phyloP scores from a whole-genome alignment of 2,888 invertebrate genomes.

The Drosophila dives region DNA sequence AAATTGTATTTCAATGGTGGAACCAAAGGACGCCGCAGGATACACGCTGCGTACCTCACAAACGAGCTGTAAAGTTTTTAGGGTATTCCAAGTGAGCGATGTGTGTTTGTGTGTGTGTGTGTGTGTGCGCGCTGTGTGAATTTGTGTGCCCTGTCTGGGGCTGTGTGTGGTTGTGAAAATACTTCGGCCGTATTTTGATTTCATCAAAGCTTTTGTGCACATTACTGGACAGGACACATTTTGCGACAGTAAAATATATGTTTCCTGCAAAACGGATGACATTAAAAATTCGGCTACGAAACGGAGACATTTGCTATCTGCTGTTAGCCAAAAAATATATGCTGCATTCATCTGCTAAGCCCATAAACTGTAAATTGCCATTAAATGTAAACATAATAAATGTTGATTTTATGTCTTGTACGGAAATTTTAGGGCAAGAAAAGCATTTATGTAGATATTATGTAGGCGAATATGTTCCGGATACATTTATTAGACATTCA shows the following conservation, averaged over 20 bases:
- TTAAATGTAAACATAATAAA: slow-evolving; percentile 31
- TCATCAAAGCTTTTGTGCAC: slow-evolving; percentile 75
- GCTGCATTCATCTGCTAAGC: slow-evolving; percentile 22
- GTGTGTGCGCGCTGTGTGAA: not conserved
- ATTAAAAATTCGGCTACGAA: slow-evolving; percentile 52
- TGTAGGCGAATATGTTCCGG: too few relatives aligned
- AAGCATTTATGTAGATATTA: not conserved
- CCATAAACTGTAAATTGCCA: slow-evolving; percentile 58
- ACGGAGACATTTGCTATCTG: not conserved
- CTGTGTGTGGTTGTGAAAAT: slow-evolving; percentile 62
- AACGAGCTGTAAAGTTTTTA: slow-evolving; percentile 78
- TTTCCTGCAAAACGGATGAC: slow-evolving; percentile 36
- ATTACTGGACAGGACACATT: slow-evolving; percentile 71
- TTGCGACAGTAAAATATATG: slow-evolving; percentile 59
- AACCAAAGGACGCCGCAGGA: slow-evolving; percentile 71
- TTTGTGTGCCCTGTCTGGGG: not conserved
- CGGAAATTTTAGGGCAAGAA: not conserved
- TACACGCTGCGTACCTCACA: slow-evolving; percentile 75
- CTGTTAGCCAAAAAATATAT: slow-evolving; percentile 1
- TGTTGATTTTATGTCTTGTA: slow-evolving; percentile 18
- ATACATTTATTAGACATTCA: not conserved
- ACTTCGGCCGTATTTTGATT: slow-evolving; percentile 77
- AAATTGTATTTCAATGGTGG: slow-evolving; percentile 60
- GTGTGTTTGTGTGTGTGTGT: not conserved
- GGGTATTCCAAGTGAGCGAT: slow-evolving; percentile 17